Conservation (phyloP, 1,140 invertebrate species). For the Polyergus mexicanus region DNA sequence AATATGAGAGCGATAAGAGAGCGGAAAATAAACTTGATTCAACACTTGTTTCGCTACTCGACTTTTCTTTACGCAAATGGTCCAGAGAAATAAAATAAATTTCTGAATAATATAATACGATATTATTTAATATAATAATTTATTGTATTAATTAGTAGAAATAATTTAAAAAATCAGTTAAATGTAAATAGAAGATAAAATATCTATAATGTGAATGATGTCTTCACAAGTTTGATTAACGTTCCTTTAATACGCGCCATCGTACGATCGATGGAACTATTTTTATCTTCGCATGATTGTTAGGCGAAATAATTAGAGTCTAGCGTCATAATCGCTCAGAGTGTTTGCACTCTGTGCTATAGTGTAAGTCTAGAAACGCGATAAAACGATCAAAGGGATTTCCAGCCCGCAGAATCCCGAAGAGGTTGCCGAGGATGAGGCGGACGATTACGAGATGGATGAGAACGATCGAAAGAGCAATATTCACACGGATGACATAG, state of each 20-base stretch:
- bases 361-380: slow-evolving; percentile 25
- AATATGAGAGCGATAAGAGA: neutral
- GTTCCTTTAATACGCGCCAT: neutral
- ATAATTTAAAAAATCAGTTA: neutral
- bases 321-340: slow-evolving; percentile 30
- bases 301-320: slow-evolving; percentile 52
- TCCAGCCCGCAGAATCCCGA: slow-evolving; percentile 60
- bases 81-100: neutral
- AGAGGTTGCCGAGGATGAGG: slow-evolving; percentile 62
- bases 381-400: slow-evolving; percentile 53
- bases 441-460: slow-evolving; percentile 61
- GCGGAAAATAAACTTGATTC: neutral
- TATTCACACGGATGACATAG: slow-evolving; percentile 12
- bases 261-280: slow-evolving; percentile 47
- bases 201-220: slow-evolving; percentile 2
- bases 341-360: slow-evolving; percentile 18
- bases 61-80: neutral
- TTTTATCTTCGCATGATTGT: slow-evolving; percentile 32
- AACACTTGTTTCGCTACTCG: neutral
- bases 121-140: neutral
- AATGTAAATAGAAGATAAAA: neutral
- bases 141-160: neutral
- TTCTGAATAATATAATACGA: neutral
- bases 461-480: slow-evolving; percentile 52
- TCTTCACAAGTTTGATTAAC: neutral